Evolutionary conservation across 2,797 vertebrate species (phyloP).

Genomic region (Limnodromus scolopaceus): DNA sequence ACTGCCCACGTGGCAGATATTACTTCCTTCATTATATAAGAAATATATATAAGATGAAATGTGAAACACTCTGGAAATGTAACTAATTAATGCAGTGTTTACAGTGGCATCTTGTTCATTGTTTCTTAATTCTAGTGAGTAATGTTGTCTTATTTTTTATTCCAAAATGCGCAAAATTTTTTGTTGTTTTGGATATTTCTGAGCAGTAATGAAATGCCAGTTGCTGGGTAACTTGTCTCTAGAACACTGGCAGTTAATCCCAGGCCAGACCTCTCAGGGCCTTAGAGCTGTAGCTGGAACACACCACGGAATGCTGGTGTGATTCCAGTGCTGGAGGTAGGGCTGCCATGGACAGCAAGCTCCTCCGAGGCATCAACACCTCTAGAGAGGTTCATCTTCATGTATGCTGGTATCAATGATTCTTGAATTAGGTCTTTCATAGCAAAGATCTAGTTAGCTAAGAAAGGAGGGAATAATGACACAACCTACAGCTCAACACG

Average conservation of each 20-base stretch:
- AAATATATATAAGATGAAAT: neutral
- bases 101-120: neutral
- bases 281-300: neutral
- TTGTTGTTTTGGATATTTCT: neutral
- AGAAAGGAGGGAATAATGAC: neutral
- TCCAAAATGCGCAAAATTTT: neutral
- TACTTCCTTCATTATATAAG: neutral
- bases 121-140: neutral
- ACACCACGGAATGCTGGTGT: rapidly evolving
- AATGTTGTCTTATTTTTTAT: neutral
- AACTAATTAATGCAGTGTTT: neutral
- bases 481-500: neutral
- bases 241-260: neutral
- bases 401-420: neutral
- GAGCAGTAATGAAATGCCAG: neutral
- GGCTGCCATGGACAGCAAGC: neutral
- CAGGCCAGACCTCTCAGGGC: rapidly evolving
- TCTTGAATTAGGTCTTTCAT: neutral
- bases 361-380: neutral
- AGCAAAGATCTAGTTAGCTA: neutral
- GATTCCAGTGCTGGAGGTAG: neutral
- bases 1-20: neutral
- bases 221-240: neutral
- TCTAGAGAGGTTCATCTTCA: neutral
- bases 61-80: neutral